A percentile compares a stretch with the other conserved stretches of the same genome.
Evolutionary conservation across 2,797 vertebrate genomes (phyloP).

Genomic region (Typhlichthys subterraneus): DNA sequence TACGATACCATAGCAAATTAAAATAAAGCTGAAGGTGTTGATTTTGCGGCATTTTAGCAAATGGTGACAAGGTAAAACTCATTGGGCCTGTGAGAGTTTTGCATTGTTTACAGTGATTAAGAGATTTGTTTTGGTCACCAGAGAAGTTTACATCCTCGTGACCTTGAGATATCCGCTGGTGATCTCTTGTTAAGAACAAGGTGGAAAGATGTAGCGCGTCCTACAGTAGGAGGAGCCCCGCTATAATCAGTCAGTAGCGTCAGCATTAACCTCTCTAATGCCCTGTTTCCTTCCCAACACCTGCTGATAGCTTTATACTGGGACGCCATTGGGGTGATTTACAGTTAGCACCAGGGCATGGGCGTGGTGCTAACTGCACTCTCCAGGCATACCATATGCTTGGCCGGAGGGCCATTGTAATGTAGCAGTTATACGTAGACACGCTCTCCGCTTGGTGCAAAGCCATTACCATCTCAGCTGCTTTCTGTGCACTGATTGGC

Average conservation of each 20-base stretch:
- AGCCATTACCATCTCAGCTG: slow-evolving; percentile 44
- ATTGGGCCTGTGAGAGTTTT: too few species aligned
- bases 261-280: slow-evolving; percentile 36
- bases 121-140: too few species aligned
- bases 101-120: too few species aligned
- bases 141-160: too few species aligned
- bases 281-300: slow-evolving; percentile 27
- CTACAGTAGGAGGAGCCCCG: background rate
- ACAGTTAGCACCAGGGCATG: slow-evolving; percentile 36
- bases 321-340: slow-evolving; percentile 50
- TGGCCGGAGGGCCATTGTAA: slow-evolving; percentile 59
- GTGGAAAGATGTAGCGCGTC: background rate
- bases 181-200: slow-evolving; percentile 3
- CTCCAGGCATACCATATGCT: slow-evolving; percentile 28
- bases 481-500: slow-evolving; percentile 45
- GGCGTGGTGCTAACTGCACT: slow-evolving; percentile 38
- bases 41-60: too few species aligned
- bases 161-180: background rate
- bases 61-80: too few species aligned
- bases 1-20: too few species aligned
- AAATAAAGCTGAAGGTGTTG: too few species aligned
- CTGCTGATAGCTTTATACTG: slow-evolving; percentile 52
- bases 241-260: slow-evolving; percentile 34
- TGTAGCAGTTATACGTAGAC: slow-evolving; percentile 29
- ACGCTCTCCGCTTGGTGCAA: slow-evolving; percentile 27